Base-by-base conservation (phyloP, 2,113 vertebrate species). In the Struthio camelus region DNA sequence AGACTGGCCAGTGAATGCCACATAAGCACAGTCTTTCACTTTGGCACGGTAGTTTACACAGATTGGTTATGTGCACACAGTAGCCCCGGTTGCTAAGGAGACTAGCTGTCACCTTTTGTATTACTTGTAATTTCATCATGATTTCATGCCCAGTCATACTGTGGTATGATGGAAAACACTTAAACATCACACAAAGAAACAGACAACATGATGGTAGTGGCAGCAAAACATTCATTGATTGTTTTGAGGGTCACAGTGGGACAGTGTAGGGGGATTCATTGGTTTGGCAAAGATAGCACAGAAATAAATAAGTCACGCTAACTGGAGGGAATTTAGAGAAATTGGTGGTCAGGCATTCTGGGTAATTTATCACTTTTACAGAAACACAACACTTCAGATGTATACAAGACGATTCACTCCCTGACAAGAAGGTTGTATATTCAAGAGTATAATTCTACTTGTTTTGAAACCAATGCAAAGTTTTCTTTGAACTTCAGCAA, bases 41-140 rank as follows among this genome's bases (percentile, higher is more conserved):
- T 90, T 0, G 0, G 72, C 83, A 54, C 38, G n/a, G 22, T 16
- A 65, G 62, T 18, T 65, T 65, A 38, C 36, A 38, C 7, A 14
- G 40, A 16, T 32, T 75, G 64, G 44, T 85, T 61, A 81, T 2
- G 0, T 6, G 38, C 34, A 70, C 34, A 36, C 53, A 50, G 67
- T 25, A 64, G 53, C 62, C 24, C 40, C 14, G 27, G 93, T 89
- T 96, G 75, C 94, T 80, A 94, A 70, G 91, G 85, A 94, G 67
- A 93, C 81, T 46, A 71, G 44, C 44, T 72, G 44, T 61, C 77
- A 85, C 70, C 24, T 89, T 84, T 56, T 61, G 25, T 69, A 61
- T 71, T 36, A 44, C 72, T 36, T 64, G 72, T 50, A 75, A 80
- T 94, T 96, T 94, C 61, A 59, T 25, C n/a, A 22, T 2, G 0